Evolutionary conservation across 2,888 invertebrate genomes (phyloP).

Genomic region (Drosophila paranaensis): DNA sequence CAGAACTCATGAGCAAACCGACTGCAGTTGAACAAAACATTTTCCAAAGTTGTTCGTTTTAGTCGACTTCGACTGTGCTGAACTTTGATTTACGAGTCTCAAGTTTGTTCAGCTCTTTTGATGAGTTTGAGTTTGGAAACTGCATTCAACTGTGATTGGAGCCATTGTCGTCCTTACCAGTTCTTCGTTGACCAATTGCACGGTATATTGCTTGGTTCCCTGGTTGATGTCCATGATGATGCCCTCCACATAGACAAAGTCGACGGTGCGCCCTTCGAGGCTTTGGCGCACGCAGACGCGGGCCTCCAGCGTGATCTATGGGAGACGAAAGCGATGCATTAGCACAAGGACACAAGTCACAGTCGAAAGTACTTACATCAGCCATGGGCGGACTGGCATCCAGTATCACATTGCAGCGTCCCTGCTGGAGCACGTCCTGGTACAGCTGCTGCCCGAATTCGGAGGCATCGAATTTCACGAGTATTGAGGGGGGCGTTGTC

Average conservation of each 20-base stretch:
- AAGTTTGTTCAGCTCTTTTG: not conserved
- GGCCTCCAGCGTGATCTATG: constrained; percentile 90
- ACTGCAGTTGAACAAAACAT: not conserved
- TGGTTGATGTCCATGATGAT: constrained; percentile 89
- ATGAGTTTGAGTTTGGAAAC: not conserved
- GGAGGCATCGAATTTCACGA: constrained; percentile 92
- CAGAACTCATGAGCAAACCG: not conserved
- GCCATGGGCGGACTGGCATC: constrained; percentile 95
- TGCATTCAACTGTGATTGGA: too few relatives aligned
- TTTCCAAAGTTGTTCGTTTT: too few relatives aligned
- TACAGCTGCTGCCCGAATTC: constrained; percentile 90
- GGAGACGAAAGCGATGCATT: not conserved
- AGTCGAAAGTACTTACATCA: constrained; percentile 86
- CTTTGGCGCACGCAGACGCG: constrained; percentile 92
- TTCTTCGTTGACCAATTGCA: constrained; percentile 85
- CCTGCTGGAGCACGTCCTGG: constrained; percentile 91
- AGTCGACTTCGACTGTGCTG: not conserved
- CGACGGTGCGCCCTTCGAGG: constrained; percentile 87
- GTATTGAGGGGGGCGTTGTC: constrained; percentile 88
- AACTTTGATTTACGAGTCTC: not conserved
- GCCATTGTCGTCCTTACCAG: constrained; percentile 73
- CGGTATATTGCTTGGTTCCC: constrained; percentile 89
- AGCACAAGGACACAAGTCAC: not conserved
- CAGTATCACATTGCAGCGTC: constrained; percentile 94
- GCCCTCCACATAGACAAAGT: constrained; percentile 93